Conservation (phyloP, 2,797 vertebrate genomes). For the Sparus aurata region DNA sequence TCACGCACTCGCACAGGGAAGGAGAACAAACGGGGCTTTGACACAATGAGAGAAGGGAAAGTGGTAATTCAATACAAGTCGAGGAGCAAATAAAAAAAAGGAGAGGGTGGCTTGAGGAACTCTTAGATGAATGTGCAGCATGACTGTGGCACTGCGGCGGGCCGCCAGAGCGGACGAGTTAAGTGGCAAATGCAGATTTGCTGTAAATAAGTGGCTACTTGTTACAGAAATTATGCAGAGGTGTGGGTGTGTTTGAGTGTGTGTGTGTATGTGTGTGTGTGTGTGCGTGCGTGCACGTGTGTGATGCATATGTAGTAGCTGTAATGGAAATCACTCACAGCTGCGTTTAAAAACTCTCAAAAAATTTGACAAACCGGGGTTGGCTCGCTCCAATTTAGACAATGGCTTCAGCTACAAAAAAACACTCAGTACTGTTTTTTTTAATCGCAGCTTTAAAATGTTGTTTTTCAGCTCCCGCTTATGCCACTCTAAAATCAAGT, state of each 20-base stretch:
- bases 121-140: slow-evolving; percentile 30
- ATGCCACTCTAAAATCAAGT: slow-evolving; percentile 25
- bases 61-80: slow-evolving; percentile 1
- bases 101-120: slow-evolving; percentile 33
- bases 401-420: slow-evolving; percentile 23
- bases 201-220: slow-evolving; percentile 71
- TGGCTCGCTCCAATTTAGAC: slow-evolving; percentile 24
- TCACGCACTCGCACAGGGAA: slow-evolving; percentile 21
- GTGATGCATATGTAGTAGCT: slow-evolving; percentile 45
- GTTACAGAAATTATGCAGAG: slow-evolving; percentile 58
- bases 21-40: slow-evolving; percentile 22
- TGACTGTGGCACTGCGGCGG: slow-evolving; percentile 33
- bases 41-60: slow-evolving; percentile 42
- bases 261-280: slow-evolving; percentile 16
- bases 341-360: slow-evolving; percentile 27
- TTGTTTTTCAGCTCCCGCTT: not conserved
- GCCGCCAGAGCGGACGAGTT: slow-evolving; percentile 23
- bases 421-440: not conserved
- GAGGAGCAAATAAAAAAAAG: not conserved
- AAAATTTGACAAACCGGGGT: slow-evolving; percentile 14
- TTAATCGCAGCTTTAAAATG: not conserved
- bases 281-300: too few relatives aligned
- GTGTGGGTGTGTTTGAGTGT: slow-evolving; percentile 36
- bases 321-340: slow-evolving; percentile 55
- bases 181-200: slow-evolving; percentile 62